Evolutionary conservation across 2,113 vertebrate species (phyloP), one percentile per base, ranked within the genome.

Genomic region (Carassius auratus): DNA sequence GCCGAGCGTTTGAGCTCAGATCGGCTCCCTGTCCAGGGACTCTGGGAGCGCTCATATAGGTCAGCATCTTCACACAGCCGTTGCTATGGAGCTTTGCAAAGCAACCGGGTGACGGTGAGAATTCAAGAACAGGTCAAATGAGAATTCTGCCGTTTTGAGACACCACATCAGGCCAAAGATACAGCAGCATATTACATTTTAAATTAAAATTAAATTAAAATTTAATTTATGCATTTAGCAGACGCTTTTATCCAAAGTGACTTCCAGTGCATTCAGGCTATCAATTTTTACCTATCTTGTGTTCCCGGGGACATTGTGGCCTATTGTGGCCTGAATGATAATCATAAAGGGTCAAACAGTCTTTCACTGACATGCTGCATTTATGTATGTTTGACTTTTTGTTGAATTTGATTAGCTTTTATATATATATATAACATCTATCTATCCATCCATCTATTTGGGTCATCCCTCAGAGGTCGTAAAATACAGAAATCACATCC

Each of bases 71-170:
- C 64, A 59, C 68, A 73, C 52, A 42, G 69, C 73, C 15, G 23
- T 84, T 79, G 36, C 62, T 15, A 71, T 79, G 84, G 76, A 85
- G 66, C 48, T 59, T 48, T 80, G n/a, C 50, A 48, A 36, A 21
- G 17, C 36, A 77, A 68, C 9, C 68, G 59, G 50, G 45, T 42
- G 76, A 61, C 15, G 84, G 61, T 83, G 66, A 81, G 79, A 12
- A 81, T 57, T 59, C 81, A 84, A 62, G 81, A 76, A 71, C 61
- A 68, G 55, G 50, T 83, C 80, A 84, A 78, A 76, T 68, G 81
- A 87, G 81, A 84, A 6, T 69, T 83, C 61, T 77, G 26, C 8
- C 52, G 8, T 61, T 83, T 73, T 83, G 79, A 55, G 66, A 84
- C 48, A 12, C 3, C 50, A 81, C 59, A 57, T 55, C 36, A 45